These are phyloP conservation scores for Portevinia maculata DNA, from an alignment of 2,888 invertebrate genomes.

Conservation along the genomic window DNA sequence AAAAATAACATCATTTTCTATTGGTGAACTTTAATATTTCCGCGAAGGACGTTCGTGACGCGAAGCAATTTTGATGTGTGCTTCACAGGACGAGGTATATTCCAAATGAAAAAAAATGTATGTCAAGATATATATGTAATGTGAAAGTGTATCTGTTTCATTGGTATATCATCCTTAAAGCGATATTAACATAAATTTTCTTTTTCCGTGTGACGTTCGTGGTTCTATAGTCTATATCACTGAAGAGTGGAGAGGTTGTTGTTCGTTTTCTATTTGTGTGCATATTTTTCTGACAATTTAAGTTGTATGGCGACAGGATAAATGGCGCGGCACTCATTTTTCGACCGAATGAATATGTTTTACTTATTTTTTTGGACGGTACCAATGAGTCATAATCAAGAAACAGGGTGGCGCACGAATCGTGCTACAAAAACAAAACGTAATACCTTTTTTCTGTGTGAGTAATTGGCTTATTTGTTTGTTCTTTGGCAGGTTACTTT, in stretches of 20 bases:
- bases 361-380: conserved; percentile 8
- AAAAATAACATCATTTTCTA: conserved; percentile 22
- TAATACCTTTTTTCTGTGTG: no score
- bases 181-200: conserved; percentile 49
- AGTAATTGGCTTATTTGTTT: no score
- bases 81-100: conserved; percentile 22
- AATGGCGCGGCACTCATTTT: conserved; percentile 50
- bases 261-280: background rate
- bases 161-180: conserved; percentile 41
- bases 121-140: conserved; percentile 29
- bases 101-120: background rate
- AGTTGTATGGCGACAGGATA: conserved; percentile 49
- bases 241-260: conserved; percentile 13
- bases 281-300: conserved; percentile 41
- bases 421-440: no score
- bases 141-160: conserved; percentile 24
- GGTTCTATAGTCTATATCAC: conserved; percentile 34
- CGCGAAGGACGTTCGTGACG: conserved; percentile 66
- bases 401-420: no score
- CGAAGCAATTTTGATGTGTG: conserved; percentile 50
- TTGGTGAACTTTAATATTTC: conserved; percentile 35
- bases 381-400: conserved; percentile 40
- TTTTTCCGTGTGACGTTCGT: background rate
- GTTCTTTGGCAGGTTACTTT: no score
- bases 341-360: conserved; percentile 18